Evolutionary conservation across 2,797 vertebrate genomes (phyloP).

Genomic region (Pseudochirops corinnae): DNA sequence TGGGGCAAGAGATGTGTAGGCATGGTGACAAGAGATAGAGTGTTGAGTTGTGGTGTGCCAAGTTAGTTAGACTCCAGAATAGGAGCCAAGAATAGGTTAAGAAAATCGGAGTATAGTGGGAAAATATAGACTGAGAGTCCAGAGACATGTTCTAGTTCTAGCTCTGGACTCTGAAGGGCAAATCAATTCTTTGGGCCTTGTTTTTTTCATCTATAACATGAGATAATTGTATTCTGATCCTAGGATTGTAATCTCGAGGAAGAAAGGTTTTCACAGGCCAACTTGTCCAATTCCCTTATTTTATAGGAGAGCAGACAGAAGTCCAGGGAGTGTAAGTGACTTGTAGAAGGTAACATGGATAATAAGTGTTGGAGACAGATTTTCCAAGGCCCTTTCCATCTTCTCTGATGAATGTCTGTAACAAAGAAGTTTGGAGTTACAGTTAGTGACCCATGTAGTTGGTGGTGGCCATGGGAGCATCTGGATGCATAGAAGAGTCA

Average conservation of each 20-base stretch:
- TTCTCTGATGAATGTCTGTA: neutral
- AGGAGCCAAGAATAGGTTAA: neutral
- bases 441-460: neutral
- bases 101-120: neutral
- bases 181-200: neutral
- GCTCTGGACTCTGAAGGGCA: neutral
- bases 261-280: neutral
- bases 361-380: neutral
- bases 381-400: neutral
- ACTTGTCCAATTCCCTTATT: neutral
- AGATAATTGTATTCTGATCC: neutral
- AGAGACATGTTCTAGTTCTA: neutral
- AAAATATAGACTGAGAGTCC: neutral
- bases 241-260: neutral
- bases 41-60: neutral
- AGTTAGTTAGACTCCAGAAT: neutral
- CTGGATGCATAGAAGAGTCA: neutral
- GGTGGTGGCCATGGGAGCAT: neutral
- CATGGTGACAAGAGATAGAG: neutral
- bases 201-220: neutral
- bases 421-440: neutral
- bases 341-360: neutral
- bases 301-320: neutral
- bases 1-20: neutral
- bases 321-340: neutral